A percentile compares a stretch with the other conserved stretches of the same genome.
These are phyloP conservation scores for Montipora sp. DNA, from an alignment of 64 coral and sea anemone genomes.

Conservation along the genomic window DNA sequence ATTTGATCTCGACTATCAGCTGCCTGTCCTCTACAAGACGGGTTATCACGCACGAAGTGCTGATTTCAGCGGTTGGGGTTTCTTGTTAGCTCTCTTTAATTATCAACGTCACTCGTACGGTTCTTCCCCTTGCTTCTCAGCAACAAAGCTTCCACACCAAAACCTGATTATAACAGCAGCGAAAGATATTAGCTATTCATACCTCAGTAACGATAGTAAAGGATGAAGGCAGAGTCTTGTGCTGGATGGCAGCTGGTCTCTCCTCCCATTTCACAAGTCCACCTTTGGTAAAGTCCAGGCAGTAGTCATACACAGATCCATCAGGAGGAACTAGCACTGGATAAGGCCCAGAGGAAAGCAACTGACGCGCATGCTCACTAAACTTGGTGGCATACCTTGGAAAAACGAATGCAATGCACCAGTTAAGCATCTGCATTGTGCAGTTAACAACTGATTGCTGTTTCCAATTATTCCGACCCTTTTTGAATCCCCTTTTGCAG, in stretches of 20 bases:
- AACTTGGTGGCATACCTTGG: conserved; percentile 65
- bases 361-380: conserved; percentile 78
- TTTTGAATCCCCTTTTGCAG: too few species aligned
- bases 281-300: conserved; percentile 89
- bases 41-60: too few species aligned
- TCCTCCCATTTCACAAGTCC: conserved; percentile 82
- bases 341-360: conserved; percentile 87
- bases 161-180: neutral
- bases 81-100: too few species aligned
- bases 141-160: neutral
- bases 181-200: neutral
- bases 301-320: conserved; percentile 94
- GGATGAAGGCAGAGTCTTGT: conserved; percentile 81
- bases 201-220: conserved; percentile 94
- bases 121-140: too few species aligned
- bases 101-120: too few species aligned
- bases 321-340: conserved; percentile 70
- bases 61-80: too few species aligned
- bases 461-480: too few species aligned
- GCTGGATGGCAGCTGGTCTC: conserved; percentile 59
- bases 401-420: too few species aligned
- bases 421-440: too few species aligned
- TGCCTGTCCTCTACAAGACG: too few species aligned
- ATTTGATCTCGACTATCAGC: too few species aligned
- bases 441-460: too few species aligned